These are phyloP conservation scores for Eublepharis macularius DNA, from an alignment of 2,113 vertebrate genomes.

Conservation along the genomic window DNA sequence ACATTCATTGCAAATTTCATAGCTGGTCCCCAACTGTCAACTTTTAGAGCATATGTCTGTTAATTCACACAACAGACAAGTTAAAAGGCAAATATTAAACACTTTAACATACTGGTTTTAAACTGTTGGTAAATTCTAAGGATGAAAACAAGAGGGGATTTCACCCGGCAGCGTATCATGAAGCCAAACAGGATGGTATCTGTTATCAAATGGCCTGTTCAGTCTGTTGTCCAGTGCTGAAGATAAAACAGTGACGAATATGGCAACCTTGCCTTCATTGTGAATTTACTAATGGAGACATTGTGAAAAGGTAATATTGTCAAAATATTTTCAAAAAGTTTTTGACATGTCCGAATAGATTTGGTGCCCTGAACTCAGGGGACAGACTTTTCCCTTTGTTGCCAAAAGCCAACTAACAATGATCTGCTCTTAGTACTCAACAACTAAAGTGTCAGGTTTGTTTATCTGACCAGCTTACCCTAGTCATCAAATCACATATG, in stretches of 20 bases:
- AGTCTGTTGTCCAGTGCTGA: constrained; percentile 35
- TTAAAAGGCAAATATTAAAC: background rate
- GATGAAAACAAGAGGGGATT: background rate
- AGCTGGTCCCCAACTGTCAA: background rate
- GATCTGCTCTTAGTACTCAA: background rate
- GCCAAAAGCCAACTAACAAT: background rate
- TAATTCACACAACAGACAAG: constrained; percentile 7
- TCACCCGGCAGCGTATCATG: background rate
- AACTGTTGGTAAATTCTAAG: background rate
- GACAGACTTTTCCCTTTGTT: background rate
- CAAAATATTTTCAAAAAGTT: background rate
- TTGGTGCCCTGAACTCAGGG: background rate
- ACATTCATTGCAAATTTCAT: constrained; percentile 14
- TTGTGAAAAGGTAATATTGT: background rate
- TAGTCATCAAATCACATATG: background rate
- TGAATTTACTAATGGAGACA: background rate
- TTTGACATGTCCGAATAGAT: background rate
- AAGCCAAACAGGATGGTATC: constrained; percentile 8
- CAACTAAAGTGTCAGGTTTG: background rate
- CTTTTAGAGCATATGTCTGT: constrained; percentile 2
- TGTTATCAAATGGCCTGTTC: constrained; percentile 17
- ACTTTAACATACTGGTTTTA: background rate
- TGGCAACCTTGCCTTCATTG: background rate
- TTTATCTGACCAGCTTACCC: background rate
- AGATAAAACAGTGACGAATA: constrained; percentile 29